phyloP scores from a whole-genome alignment of 2,113 vertebrate genomes.

The Pithys albifrons region DNA sequence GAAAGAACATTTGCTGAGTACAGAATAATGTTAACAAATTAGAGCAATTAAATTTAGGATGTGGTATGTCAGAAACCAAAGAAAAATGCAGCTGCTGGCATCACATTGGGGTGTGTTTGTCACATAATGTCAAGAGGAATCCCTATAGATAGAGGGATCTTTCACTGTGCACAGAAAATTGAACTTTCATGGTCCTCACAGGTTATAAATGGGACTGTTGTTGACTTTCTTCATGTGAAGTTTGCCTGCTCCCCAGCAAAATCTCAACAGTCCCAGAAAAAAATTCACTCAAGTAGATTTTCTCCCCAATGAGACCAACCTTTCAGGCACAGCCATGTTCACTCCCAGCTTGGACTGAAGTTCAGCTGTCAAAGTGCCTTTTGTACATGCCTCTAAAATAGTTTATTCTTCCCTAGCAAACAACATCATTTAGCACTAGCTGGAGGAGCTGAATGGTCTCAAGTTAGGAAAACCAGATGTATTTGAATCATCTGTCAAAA shows the following conservation, averaged over 20 bases:
- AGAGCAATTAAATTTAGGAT: slow-evolving; percentile 60
- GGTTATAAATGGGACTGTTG: slow-evolving; percentile 22
- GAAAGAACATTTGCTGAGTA: slow-evolving; percentile 34
- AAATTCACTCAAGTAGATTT: neutral
- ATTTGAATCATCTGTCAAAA: slow-evolving; percentile 68
- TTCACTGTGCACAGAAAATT: slow-evolving; percentile 8
- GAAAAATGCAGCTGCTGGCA: slow-evolving; percentile 33
- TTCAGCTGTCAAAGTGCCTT: slow-evolving; percentile 56
- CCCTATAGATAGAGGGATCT: slow-evolving; percentile 28
- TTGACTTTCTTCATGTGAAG: neutral
- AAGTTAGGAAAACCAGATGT: slow-evolving; percentile 68
- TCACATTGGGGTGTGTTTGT: neutral
- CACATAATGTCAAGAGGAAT: neutral
- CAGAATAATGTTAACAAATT: slow-evolving; percentile 59
- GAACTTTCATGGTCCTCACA: neutral
- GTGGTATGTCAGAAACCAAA: slow-evolving; percentile 37
- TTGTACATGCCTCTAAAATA: slow-evolving; percentile 44
- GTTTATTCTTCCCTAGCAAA: slow-evolving; percentile 67
- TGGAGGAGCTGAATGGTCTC: slow-evolving; percentile 30
- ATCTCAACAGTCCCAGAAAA: neutral
- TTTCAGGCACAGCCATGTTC: neutral
- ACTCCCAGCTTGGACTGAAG: neutral
- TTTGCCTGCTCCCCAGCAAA: neutral
- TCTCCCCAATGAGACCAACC: neutral
- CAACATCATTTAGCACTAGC: slow-evolving; percentile 50